Conservation (phyloP, 2,797 vertebrate genomes). For the Craterocephalus amniculus region DNA sequence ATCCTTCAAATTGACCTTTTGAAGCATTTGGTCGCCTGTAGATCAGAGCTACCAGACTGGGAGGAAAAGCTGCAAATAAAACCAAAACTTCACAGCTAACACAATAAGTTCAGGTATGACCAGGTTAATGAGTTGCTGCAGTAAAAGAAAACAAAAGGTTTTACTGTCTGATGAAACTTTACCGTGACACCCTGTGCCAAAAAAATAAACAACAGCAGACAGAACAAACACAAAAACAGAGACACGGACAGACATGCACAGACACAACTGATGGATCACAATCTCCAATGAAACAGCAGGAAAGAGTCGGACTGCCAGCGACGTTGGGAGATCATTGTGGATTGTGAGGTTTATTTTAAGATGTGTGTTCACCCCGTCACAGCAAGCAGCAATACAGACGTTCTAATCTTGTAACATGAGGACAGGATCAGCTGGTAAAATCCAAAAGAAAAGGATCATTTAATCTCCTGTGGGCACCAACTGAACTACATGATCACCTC, state of each 20-base stretch:
- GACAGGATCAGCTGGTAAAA: no score
- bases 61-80: constrained; percentile 2
- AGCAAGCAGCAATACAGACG: not conserved
- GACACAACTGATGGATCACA: constrained; percentile 60
- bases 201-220: constrained; percentile 30
- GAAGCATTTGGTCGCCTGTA: constrained; percentile 15
- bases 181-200: not conserved
- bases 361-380: constrained; percentile 61
- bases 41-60: not conserved
- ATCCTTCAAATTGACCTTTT: not conserved
- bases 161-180: not conserved
- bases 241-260: constrained; percentile 28
- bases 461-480: not conserved
- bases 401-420: not conserved
- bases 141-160: not conserved
- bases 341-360: constrained; percentile 78
- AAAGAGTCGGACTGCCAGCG: not conserved
- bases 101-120: constrained; percentile 2
- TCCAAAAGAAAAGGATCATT: not conserved
- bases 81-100: not conserved
- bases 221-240: constrained; percentile 12
- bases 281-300: constrained; percentile 64
- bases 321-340: constrained; percentile 67
- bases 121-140: not conserved
- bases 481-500: no score